Conservation (phyloP, 2,888 invertebrate genomes). For the Plebejus melissa region DNA sequence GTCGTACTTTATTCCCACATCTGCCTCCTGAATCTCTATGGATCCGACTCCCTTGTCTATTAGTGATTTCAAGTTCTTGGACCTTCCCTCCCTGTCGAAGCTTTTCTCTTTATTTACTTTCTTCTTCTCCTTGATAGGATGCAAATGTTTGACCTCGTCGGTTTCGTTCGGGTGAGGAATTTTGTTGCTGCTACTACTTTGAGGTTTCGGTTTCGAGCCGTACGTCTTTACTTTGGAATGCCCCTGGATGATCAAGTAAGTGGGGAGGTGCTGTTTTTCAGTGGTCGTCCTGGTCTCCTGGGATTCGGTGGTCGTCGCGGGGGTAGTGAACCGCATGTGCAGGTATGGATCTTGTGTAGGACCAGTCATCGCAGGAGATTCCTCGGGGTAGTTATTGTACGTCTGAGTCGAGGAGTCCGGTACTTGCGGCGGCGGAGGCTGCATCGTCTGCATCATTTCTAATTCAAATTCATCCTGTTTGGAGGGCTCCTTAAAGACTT, state of each 20-base stretch:
- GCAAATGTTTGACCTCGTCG: slow-evolving; percentile 79
- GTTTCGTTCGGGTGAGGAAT: slow-evolving; percentile 72
- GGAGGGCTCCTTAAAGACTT: slow-evolving; percentile 58
- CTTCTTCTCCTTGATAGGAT: slow-evolving; percentile 61
- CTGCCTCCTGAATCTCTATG: slow-evolving; percentile 77
- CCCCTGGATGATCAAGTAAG: slow-evolving; percentile 90
- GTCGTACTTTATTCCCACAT: slow-evolving; percentile 78
- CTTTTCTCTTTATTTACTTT: slow-evolving; percentile 53
- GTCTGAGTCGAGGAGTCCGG: slow-evolving; percentile 46
- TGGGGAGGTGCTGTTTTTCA: slow-evolving; percentile 78
- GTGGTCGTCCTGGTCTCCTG: slow-evolving; percentile 51
- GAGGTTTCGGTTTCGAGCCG: slow-evolving; percentile 78
- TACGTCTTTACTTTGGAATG: slow-evolving; percentile 93
- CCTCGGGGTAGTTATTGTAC: slow-evolving; percentile 47
- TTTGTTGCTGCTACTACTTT: slow-evolving; percentile 66
- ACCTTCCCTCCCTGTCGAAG: slow-evolving; percentile 50
- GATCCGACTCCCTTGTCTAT: slow-evolving; percentile 68
- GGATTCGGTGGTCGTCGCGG: slow-evolving; percentile 67
- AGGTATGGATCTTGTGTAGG: slow-evolving; percentile 66
- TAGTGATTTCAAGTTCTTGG: slow-evolving; percentile 61
- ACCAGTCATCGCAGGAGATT: slow-evolving; percentile 44
- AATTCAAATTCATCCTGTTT: slow-evolving; percentile 54
- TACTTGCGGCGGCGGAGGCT: slow-evolving; percentile 68
- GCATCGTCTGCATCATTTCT: slow-evolving; percentile 81
- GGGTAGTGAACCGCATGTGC: slow-evolving; percentile 69